These are phyloP conservation scores for Pomacea canaliculata DNA, from an alignment of 2,888 invertebrate species.

Conservation along the genomic window DNA sequence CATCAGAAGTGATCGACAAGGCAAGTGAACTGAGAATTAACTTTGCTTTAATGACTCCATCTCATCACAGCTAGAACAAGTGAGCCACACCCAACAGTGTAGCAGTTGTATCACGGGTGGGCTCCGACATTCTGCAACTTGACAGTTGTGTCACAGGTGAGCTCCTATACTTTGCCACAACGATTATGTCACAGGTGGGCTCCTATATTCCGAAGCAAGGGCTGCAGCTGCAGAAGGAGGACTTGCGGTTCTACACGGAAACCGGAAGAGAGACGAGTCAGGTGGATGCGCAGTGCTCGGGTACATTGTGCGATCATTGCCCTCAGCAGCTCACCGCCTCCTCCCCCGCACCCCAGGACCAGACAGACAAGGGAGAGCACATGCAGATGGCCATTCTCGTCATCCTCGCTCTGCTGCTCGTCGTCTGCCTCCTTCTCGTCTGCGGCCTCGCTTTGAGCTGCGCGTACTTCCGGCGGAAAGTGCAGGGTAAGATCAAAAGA, in stretches of 20 bases:
- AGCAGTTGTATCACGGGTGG: too few relatives aligned
- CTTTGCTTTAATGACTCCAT: too few relatives aligned
- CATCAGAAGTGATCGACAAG: too few relatives aligned
- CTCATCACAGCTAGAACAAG: too few relatives aligned
- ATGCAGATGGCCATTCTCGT: conserved; percentile 17
- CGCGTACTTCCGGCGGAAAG: conserved; percentile 21
- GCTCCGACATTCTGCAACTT: too few relatives aligned
- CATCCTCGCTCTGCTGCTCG: conserved; percentile 15
- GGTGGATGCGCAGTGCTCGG: conserved; percentile 8
- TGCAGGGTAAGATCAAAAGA: conserved; percentile 1
- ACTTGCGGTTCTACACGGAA: conserved; percentile 14
- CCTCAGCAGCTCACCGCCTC: background rate
- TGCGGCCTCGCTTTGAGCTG: conserved; percentile 10
- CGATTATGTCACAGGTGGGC: conserved; percentile 11
- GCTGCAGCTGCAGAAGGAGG: conserved; percentile 2
- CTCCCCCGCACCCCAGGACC: background rate
- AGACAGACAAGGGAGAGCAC: background rate
- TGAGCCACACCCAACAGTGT: too few relatives aligned
- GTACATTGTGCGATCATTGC: conserved; percentile 4
- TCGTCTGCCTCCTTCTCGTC: conserved; percentile 11
- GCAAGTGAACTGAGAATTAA: too few relatives aligned
- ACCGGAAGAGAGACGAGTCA: background rate
- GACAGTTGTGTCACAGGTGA: background rate
- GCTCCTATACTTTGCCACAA: background rate
- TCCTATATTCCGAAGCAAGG: conserved; percentile 1